These are phyloP conservation scores for Leptobrachium ailaonicum DNA, from an alignment of 2,113 vertebrate genomes.

Conservation along the genomic window DNA sequence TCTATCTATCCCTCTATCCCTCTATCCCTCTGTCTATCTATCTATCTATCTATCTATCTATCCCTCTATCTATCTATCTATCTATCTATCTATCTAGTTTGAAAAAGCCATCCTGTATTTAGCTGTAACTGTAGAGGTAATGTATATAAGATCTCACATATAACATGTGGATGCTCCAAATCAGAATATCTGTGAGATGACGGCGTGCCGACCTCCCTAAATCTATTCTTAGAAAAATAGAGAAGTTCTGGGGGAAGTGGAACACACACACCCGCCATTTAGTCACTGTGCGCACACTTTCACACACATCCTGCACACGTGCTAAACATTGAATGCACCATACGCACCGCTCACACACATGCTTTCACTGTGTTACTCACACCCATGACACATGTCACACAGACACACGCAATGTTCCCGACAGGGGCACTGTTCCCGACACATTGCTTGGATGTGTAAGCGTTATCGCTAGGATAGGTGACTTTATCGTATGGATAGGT, in stretches of 20 bases:
- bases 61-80: background rate
- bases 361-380: background rate
- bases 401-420: no score
- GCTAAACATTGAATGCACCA: background rate
- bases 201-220: background rate
- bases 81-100: conserved; percentile 5
- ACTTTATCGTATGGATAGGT: no score
- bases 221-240: conserved; percentile 39
- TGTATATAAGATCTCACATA: background rate
- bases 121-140: background rate
- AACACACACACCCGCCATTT: background rate
- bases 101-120: background rate
- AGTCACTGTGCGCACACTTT: background rate
- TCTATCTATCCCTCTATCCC: no score
- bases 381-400: background rate
- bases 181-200: conserved; percentile 15
- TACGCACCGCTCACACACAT: background rate
- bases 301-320: background rate
- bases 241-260: conserved; percentile 18
- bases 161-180: background rate
- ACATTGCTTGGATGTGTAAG: no score
- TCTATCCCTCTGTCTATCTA: no score
- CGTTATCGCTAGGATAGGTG: no score
- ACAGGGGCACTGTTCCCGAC: no score
- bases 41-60: no score